These are phyloP conservation scores for Bufo gargarizans DNA, from an alignment of 2,113 vertebrate species.

Conservation along the genomic window DNA sequence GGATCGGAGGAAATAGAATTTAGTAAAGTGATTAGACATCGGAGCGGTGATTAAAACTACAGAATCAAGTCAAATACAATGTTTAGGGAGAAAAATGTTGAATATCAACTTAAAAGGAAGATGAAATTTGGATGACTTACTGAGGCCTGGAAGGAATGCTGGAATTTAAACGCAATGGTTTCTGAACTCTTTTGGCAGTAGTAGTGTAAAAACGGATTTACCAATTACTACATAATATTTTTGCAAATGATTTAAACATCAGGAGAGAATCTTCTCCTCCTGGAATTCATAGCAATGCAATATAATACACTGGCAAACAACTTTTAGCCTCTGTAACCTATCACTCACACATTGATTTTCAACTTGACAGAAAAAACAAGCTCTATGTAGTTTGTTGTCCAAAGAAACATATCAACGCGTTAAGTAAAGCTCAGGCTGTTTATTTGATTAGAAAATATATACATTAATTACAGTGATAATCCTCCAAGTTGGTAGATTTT, in stretches of 20 bases:
- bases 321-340: not conserved
- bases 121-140: conserved; percentile 11
- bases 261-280: not conserved
- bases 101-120: conserved; percentile 45
- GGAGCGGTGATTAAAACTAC: conserved; percentile 16
- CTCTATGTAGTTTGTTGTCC: not conserved
- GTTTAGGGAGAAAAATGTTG: conserved; percentile 2
- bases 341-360: not conserved
- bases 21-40: conserved; percentile 5
- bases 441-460: not conserved
- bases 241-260: conserved; percentile 21
- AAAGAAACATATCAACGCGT: not conserved
- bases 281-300: not conserved
- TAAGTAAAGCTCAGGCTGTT: not conserved
- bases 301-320: not conserved
- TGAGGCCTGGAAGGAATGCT: not conserved
- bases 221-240: conserved; percentile 32
- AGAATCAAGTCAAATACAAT: conserved; percentile 25
- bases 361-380: not conserved
- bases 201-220: conserved; percentile 36
- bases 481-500: not conserved
- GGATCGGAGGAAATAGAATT: conserved; percentile 21
- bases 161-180: conserved; percentile 38
- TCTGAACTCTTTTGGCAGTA: conserved; percentile 19
- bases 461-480: not conserved